Conservation (phyloP, 2,888 invertebrate genomes). For the Callinectes sapidus region DNA sequence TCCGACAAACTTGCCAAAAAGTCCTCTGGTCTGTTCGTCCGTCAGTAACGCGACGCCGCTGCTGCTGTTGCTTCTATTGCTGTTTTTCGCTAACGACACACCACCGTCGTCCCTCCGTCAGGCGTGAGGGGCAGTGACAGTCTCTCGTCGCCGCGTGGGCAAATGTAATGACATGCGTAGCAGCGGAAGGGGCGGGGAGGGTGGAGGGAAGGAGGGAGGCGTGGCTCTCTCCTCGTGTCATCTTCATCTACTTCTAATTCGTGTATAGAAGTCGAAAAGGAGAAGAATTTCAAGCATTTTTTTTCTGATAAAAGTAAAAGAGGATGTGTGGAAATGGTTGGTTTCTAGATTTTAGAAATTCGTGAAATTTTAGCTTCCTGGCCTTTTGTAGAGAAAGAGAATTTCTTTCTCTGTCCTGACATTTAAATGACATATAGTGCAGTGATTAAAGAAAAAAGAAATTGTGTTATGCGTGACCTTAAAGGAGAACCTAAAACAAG, state of each 20-base stretch:
- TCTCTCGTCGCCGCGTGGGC: conserved; percentile 1
- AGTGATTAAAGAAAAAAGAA: too few relatives aligned
- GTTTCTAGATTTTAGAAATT: not conserved
- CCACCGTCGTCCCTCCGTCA: not conserved
- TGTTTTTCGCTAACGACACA: not conserved
- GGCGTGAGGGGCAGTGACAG: not conserved
- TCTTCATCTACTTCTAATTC: not conserved
- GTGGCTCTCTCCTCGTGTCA: not conserved
- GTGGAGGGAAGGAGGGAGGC: not conserved
- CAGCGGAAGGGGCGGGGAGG: not conserved
- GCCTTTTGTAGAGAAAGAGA: not conserved
- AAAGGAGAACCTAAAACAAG: too few relatives aligned
- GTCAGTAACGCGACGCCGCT: conserved; percentile 29
- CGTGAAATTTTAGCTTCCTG: not conserved
- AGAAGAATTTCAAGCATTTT: not conserved
- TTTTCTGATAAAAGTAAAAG: not conserved
- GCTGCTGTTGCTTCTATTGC: not conserved
- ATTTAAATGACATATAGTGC: too few relatives aligned
- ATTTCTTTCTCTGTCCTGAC: too few relatives aligned
- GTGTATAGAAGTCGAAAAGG: not conserved
- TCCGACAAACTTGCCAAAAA: conserved; percentile 51
- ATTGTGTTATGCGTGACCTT: too few relatives aligned
- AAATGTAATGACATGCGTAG: not conserved
- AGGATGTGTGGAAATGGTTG: not conserved
- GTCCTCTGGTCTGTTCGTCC: conserved; percentile 48